Conservation (phyloP, 1,140 invertebrate species). For the Phymastichus coffea region DNA sequence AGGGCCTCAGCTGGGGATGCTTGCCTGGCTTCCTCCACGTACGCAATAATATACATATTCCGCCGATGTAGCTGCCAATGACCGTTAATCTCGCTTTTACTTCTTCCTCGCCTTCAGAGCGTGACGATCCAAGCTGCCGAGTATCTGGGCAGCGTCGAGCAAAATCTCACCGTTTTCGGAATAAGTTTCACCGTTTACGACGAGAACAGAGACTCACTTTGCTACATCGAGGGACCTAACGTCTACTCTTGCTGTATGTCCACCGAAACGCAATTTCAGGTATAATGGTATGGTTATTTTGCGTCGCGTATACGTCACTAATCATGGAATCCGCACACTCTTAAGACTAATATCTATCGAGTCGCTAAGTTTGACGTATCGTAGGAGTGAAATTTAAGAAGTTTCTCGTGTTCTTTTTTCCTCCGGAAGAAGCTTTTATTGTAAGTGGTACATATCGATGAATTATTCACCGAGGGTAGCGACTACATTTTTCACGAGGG, state of each 20-base stretch:
- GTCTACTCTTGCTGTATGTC: constrained; percentile 42
- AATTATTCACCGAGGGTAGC: too few relatives aligned
- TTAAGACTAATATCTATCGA: too few relatives aligned
- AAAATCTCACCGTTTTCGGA: constrained; percentile 40
- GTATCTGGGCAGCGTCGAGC: constrained; percentile 40
- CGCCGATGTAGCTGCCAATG: too few relatives aligned
- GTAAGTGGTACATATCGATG: too few relatives aligned
- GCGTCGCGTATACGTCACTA: neutral
- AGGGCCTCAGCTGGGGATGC: constrained; percentile 34
- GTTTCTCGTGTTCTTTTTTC: too few relatives aligned
- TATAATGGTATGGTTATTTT: too few relatives aligned
- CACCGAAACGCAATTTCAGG: constrained; percentile 42
- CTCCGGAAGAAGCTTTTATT: too few relatives aligned
- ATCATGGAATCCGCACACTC: neutral
- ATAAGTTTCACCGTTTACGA: constrained; percentile 44
- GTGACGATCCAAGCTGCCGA: constrained; percentile 31
- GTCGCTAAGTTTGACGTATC: too few relatives aligned
- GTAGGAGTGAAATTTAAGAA: too few relatives aligned
- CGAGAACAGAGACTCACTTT: constrained; percentile 24
- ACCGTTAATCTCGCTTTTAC: neutral
- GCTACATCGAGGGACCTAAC: constrained; percentile 41
- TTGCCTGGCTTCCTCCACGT: constrained; percentile 35
- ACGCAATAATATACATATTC: constrained; percentile 14
- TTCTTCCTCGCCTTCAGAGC: constrained; percentile 15
- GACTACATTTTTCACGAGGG: too few relatives aligned